A percentile compares a stretch with the other conserved stretches of the same genome.
These are phyloP conservation scores for Porites rus DNA, from an alignment of 92 coral and sea anemone genomes.

Conservation along the genomic window DNA sequence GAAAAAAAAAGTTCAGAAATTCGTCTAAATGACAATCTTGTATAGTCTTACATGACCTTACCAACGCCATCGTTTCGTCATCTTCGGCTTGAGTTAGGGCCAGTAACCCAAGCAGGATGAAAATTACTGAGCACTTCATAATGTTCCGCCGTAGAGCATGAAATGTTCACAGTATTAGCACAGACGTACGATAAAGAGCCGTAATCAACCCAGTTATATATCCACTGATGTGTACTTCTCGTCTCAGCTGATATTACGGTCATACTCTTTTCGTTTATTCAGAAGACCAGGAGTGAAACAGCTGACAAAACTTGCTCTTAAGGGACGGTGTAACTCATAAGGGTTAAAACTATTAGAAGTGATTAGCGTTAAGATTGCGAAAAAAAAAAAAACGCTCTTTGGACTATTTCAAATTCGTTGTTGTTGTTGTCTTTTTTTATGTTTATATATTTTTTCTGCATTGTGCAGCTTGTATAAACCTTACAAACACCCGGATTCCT, in stretches of 20 bases:
- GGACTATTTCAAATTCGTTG: too few relatives aligned
- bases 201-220: background rate
- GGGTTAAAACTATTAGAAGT: background rate
- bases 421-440: too few relatives aligned
- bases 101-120: constrained; percentile 7
- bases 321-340: background rate
- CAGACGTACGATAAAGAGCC: background rate
- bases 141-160: background rate
- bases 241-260: background rate
- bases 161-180: background rate
- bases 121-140: background rate
- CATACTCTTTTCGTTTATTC: background rate
- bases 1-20: too few relatives aligned
- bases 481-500: too few relatives aligned
- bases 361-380: background rate
- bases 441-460: too few relatives aligned
- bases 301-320: background rate
- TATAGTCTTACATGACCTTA: background rate
- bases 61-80: constrained; percentile 38
- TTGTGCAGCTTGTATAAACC: too few relatives aligned
- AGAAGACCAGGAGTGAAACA: background rate
- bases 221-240: background rate
- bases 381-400: too few relatives aligned
- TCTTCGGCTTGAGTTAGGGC: constrained; percentile 15
- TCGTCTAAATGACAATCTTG: too few relatives aligned